phyloP scores from a whole-genome alignment of 1,140 invertebrate genomes.

The Babylonia areolata region DNA sequence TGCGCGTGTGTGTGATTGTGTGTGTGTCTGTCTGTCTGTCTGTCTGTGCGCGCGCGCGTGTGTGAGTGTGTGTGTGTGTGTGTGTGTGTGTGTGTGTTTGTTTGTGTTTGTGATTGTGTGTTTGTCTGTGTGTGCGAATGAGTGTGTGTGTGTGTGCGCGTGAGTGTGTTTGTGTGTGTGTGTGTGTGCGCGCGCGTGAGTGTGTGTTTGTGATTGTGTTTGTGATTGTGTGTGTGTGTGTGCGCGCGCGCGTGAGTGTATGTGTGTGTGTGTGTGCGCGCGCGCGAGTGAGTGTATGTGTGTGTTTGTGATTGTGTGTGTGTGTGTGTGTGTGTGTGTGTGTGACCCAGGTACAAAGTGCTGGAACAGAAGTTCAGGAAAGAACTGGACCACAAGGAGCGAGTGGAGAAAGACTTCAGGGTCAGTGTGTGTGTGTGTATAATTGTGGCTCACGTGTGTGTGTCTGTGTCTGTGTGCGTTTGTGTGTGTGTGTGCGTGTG shows the following conservation, averaged over 20 bases:
- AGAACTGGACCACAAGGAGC: conserved; percentile 61
- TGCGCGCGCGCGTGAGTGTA: not conserved
- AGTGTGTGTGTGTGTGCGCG: not conserved
- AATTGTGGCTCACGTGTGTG: not conserved
- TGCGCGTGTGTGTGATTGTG: too few relatives aligned
- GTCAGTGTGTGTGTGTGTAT: conserved; percentile 45
- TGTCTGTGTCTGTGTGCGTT: not conserved
- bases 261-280: not conserved
- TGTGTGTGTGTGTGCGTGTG: not conserved
- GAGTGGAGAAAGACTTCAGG: conserved; percentile 69
- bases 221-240: not conserved
- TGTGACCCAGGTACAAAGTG: conserved; percentile 57
- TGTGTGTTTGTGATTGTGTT: not conserved
- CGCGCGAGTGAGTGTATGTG: not conserved
- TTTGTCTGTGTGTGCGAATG: not conserved
- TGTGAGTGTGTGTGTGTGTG: not conserved
- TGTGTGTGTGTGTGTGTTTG: too few relatives aligned
- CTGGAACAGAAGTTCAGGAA: conserved; percentile 63
- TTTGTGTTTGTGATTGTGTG: too few relatives aligned
- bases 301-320: not conserved
- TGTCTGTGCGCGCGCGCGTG: not conserved
- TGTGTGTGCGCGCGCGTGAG: not conserved
- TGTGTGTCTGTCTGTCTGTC: not conserved
- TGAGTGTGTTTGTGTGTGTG: not conserved
- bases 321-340: too few relatives aligned